A percentile compares a stretch with the other conserved stretches of the same genome.
Evolutionary conservation across 2,113 vertebrate genomes (phyloP).

Genomic region (Petroica traversi): DNA sequence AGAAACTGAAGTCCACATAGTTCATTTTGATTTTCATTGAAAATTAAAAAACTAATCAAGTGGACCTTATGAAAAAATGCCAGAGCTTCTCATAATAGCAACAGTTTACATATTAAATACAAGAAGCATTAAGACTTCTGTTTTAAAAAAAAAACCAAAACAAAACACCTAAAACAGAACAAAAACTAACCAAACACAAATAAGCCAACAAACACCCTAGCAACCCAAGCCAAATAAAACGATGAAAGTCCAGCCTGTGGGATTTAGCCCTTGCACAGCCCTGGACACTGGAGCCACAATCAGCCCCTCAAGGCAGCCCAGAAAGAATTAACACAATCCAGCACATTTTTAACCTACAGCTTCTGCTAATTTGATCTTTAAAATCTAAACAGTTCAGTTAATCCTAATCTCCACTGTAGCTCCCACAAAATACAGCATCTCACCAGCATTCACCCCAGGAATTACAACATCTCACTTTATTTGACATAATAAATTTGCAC

Average conservation of each 20-base stretch:
- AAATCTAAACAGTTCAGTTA: background rate
- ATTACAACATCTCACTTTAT: background rate
- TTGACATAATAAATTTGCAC: background rate
- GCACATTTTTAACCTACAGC: background rate
- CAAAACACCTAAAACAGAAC: fast-evolving
- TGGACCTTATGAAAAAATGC: background rate
- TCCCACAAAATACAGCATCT: fast-evolving
- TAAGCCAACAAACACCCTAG: background rate
- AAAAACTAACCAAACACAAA: background rate
- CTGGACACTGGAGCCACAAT: background rate
- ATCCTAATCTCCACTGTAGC: background rate
- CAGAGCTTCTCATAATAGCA: background rate
- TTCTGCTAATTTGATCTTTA: background rate
- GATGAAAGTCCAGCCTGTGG: background rate
- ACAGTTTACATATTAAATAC: background rate
- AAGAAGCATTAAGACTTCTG: background rate
- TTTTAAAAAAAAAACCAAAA: background rate
- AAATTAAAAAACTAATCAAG: background rate
- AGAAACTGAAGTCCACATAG: background rate
- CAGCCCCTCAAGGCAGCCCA: background rate
- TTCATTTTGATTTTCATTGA: background rate
- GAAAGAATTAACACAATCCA: background rate
- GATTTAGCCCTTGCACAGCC: background rate
- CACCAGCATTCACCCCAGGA: fast-evolving
- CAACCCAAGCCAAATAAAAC: background rate